phyloP scores from a whole-genome alignment of 2,888 invertebrate genomes.

The Sthenelais limicola region DNA sequence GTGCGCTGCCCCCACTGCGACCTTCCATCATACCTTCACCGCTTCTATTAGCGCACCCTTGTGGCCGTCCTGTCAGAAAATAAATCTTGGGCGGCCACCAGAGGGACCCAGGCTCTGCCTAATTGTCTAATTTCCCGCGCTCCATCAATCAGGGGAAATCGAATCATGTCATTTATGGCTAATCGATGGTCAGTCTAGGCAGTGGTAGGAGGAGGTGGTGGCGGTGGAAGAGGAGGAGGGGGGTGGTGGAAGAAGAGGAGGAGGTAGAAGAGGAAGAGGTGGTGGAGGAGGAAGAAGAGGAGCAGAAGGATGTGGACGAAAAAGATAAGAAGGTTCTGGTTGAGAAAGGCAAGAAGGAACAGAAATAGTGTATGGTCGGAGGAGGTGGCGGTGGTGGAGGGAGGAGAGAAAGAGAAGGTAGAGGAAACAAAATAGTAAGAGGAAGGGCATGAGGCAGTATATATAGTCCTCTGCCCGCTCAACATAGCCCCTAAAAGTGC shows the following conservation, averaged over 20 bases:
- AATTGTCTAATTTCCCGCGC: conserved; percentile 23
- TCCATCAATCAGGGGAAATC: conserved; percentile 29
- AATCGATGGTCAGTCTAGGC: conserved; percentile 32
- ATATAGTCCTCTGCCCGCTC: too few species aligned
- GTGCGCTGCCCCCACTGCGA: conserved; percentile 8
- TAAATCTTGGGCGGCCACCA: conserved; percentile 15
- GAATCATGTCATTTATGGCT: conserved; percentile 35
- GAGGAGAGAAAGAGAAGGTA: neutral
- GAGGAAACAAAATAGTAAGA: too few species aligned
- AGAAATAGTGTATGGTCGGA: conserved; percentile 3
- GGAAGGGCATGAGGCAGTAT: too few species aligned
- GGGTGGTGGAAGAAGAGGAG: neutral
- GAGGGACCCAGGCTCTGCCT: conserved; percentile 18
- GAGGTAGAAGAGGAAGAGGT: too few species aligned
- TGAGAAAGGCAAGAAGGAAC: too few species aligned
- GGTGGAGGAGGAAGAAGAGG: too few species aligned
- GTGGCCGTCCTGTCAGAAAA: conserved; percentile 26
- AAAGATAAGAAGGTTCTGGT: neutral
- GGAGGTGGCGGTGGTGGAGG: neutral
- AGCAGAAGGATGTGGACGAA: neutral
- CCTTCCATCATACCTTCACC: conserved; percentile 8
- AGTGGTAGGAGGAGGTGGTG: neutral
- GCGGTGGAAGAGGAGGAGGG: neutral
- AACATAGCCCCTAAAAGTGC: too few species aligned
- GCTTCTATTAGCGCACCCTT: conserved; percentile 19